These are phyloP conservation scores for Blastobasis lacticolella DNA, from an alignment of 2,888 invertebrate species.

Conservation along the genomic window DNA sequence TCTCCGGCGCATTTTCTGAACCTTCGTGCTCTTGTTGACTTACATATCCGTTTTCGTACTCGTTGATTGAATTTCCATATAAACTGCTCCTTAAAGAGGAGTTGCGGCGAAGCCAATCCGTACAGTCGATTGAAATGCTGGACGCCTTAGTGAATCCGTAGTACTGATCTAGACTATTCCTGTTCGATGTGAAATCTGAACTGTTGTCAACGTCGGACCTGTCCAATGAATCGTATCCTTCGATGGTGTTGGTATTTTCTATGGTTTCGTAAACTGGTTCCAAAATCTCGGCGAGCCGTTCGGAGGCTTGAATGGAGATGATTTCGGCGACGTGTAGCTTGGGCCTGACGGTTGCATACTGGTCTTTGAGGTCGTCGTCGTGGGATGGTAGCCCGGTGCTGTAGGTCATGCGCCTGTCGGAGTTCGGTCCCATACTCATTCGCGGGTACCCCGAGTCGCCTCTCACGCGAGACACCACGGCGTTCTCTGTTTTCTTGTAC, in stretches of 20 bases:
- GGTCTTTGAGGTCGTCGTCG: conserved; percentile 30
- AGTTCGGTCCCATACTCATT: conserved; percentile 32
- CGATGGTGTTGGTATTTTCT: conserved; percentile 38
- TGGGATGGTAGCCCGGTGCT: conserved; percentile 44
- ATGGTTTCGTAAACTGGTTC: conserved; percentile 64
- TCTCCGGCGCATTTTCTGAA: background rate
- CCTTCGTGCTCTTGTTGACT: too few relatives aligned
- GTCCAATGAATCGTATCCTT: conserved; percentile 45
- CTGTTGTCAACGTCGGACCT: conserved; percentile 36
- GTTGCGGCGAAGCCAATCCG: conserved; percentile 51
- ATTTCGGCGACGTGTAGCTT: conserved; percentile 63
- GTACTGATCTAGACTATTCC: conserved; percentile 38
- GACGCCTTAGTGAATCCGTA: conserved; percentile 53
- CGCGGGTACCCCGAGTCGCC: conserved; percentile 39
- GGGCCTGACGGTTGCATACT: conserved; percentile 14
- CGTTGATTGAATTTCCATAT: conserved; percentile 33
- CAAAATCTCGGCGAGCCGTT: conserved; percentile 56
- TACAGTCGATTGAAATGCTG: conserved; percentile 49
- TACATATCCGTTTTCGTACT: conserved; percentile 33
- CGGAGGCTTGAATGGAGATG: conserved; percentile 59
- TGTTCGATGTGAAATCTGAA: conserved; percentile 36
- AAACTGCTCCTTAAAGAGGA: conserved; percentile 25
- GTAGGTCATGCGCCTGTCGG: conserved; percentile 49
- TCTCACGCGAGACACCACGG: conserved; percentile 49
- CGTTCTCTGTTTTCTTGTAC: conserved; percentile 58